Percentiles rank a stretch among this genome's conserved stretches.
These are phyloP conservation scores for Meriones psammophilus DNA, from an alignment of 2,797 vertebrate species.

Conservation along the genomic window DNA sequence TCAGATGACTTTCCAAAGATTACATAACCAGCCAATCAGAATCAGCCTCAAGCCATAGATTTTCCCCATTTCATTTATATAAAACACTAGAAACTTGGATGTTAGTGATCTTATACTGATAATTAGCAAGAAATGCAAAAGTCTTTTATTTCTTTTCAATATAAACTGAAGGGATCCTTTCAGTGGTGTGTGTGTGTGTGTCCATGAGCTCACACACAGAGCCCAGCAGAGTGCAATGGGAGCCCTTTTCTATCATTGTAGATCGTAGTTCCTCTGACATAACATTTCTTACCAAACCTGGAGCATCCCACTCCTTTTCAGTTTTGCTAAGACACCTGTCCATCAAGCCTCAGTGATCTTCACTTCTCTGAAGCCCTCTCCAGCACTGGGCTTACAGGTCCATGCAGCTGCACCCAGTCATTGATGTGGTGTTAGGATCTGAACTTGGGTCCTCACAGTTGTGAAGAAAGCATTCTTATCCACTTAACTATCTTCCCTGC, in stretches of 20 bases:
- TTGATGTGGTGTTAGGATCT: neutral
- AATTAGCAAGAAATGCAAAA: constrained; percentile 49
- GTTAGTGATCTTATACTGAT: constrained; percentile 16
- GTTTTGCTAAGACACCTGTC: neutral
- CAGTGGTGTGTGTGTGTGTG: neutral
- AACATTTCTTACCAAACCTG: neutral
- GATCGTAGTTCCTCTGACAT: neutral
- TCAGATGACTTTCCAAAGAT: neutral
- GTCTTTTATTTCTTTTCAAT: neutral
- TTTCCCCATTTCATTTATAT: constrained; percentile 30
- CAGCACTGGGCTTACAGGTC: neutral
- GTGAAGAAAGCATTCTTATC: neutral
- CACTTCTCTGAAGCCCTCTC: neutral
- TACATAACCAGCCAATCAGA: neutral
- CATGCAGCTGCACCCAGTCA: too few species aligned
- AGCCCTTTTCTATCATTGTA: neutral
- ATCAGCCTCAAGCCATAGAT: neutral
- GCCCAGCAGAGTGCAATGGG: too few species aligned
- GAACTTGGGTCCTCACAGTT: neutral
- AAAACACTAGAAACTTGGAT: constrained; percentile 5
- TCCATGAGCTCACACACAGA: neutral
- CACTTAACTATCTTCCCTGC: neutral
- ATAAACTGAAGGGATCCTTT: neutral
- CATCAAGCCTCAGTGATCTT: neutral
- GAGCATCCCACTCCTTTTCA: neutral